Evolutionary conservation across 2,113 vertebrate species (phyloP), one percentile per base, ranked within the genome.

Genomic region (Solea solea): DNA sequence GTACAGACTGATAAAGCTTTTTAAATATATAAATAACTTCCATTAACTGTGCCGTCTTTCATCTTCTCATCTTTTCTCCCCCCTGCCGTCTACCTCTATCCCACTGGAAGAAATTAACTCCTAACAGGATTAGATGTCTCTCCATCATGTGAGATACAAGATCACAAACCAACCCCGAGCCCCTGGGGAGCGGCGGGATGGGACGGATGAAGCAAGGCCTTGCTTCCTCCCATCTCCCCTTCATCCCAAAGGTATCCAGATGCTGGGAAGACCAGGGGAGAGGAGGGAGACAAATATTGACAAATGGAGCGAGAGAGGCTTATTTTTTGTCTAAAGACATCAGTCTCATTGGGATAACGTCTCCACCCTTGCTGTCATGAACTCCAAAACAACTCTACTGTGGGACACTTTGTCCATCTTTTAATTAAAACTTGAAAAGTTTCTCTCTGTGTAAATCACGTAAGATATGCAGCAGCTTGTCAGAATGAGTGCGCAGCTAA

Each of bases 71-170:
- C 51, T 73, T 68, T 52, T 61, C 74, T 63, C 68, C 67, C 79
- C 54, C 81, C 81, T 71, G 78, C 80, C 80, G 84, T 83, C 76
- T 81, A 21, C 69, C 51, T 80, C 67, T 77, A 61, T 78, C 70
- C 81, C 66, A 42, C 58, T 74, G 72, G 76, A 92, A 76, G 86
- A 92, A 62, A 83, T 83, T 79, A 75, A 70, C 45, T 53, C 76
- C 86, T 90, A 90, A 92, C 83, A 88, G 90, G 89, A 91, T 91
- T 91, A 91, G 78, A 90, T 88, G 76, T 69, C 64, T 89, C 77
- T 90, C 82, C 73, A 84, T 91, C 90, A 88, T 89, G 89, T 91
- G 88, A 92, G 86, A 80, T 75, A 78, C 73, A 79, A 88, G 81
- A 91, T 90, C 78, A 89, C 84, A 91, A 86, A 90, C 78, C 82